Evolutionary conservation across 2,888 invertebrate genomes (phyloP), one percentile per base, ranked within the genome.

Genomic region (Andrena bucephala): DNA sequence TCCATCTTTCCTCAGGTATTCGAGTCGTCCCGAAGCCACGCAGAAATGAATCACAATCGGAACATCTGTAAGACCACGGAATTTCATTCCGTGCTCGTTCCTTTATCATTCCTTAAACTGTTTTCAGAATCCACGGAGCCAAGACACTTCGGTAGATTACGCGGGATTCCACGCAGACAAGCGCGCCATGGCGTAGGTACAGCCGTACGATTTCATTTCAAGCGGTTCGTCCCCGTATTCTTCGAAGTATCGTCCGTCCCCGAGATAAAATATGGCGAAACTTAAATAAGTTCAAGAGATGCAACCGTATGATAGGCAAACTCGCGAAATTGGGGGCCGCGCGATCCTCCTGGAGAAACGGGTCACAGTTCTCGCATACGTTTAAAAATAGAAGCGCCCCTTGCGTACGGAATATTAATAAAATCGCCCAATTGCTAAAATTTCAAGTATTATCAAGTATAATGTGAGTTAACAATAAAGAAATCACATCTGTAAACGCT

Each of bases 281-380:
- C 87, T 90, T 90, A 90, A 90, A 90, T 90, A 90, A 90, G 87
- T 90, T 90, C 84, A 85, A 84, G 81, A 90, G 90, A 90, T 89
- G 86, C 89, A 85, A 85, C 87, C 67, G 73, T 59, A 63, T 79
- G 89, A 89, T 89, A 89, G 83, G 90, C 79, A 82, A 86, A 79
- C 84, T 84, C 81, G 68, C 60, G 60, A 86, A 87, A 88, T 87
- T 88, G 89, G 74, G 77, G 72, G 69, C 33, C 60, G 62, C 42
- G 27, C 33, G 52, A 63, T 57, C 74, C 52, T 29, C 42, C 20
- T 36, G 72, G 67, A 57, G 57, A 81, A 78, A 69, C 62, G 33
- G 72, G 62, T 79, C 72, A 31, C 62, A 62, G 29, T 27, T 33
- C 54, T 6, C 48, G 33, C 67, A 63, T 54, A 72, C 54, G 50